Evolutionary conservation across 2,113 vertebrate genomes (phyloP).

Genomic region (Cinclus cinclus): DNA sequence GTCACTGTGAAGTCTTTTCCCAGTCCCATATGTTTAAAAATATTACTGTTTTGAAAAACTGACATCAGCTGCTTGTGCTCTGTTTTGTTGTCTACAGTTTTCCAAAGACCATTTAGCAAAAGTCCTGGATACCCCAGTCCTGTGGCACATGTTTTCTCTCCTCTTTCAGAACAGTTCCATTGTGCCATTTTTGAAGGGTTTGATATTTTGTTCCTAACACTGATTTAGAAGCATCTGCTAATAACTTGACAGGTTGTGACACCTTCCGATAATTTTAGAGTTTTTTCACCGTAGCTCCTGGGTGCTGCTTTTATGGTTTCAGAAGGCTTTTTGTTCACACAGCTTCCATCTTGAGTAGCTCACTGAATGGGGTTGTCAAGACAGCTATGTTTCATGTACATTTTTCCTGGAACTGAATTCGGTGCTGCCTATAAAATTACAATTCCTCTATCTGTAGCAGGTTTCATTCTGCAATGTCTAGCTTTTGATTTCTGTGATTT

Average conservation of each 20-base stretch:
- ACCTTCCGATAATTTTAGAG: conserved; percentile 23
- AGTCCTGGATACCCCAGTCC: neutral
- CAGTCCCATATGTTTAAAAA: neutral
- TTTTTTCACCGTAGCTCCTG: conserved; percentile 20
- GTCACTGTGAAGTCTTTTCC: neutral
- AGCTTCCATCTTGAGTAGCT: conserved; percentile 36
- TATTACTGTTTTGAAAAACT: conserved; percentile 8
- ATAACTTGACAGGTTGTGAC: conserved; percentile 64
- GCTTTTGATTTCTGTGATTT: conserved; percentile 8
- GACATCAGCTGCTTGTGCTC: neutral
- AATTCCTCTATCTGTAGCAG: neutral
- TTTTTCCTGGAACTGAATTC: conserved; percentile 37
- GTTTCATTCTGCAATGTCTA: neutral
- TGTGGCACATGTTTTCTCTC: neutral
- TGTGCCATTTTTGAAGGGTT: neutral
- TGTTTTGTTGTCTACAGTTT: neutral
- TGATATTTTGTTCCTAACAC: conserved; percentile 12
- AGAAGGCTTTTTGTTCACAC: conserved; percentile 38
- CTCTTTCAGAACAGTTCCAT: conserved; percentile 4
- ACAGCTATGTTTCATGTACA: conserved; percentile 16
- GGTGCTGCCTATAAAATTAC: neutral
- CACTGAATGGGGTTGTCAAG: conserved; percentile 39
- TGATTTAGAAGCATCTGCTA: conserved; percentile 54
- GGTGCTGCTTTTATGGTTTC: conserved; percentile 44
- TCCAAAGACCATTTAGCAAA: neutral